phyloP scores from a whole-genome alignment of 2,113 vertebrate species.

The Strix uralensis region DNA sequence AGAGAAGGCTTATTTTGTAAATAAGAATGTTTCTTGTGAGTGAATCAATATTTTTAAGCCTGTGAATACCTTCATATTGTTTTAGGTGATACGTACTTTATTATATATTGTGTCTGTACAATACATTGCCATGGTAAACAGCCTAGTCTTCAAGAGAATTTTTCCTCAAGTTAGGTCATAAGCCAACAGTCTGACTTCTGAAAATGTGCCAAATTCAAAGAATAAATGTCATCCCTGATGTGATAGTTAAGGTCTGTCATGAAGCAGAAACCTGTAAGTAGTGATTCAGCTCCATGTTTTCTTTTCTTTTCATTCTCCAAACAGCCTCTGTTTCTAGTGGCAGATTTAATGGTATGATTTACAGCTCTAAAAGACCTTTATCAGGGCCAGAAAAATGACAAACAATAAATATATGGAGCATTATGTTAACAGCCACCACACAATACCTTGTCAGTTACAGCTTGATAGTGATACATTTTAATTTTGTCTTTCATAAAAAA shows the following conservation, averaged over 20 bases:
- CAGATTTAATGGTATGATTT: slow-evolving; percentile 91
- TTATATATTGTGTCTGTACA: neutral
- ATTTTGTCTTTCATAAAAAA: slow-evolving; percentile 87
- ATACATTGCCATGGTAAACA: neutral
- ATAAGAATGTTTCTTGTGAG: neutral
- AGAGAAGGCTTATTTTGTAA: neutral
- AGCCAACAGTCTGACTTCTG: slow-evolving; percentile 69
- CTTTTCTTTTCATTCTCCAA: slow-evolving; percentile 60
- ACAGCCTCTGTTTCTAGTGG: slow-evolving; percentile 74
- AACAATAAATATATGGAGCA: slow-evolving; percentile 87
- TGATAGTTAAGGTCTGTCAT: slow-evolving; percentile 75
- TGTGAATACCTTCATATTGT: neutral
- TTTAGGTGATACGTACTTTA: neutral
- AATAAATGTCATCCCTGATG: slow-evolving; percentile 79
- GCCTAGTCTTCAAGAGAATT: neutral
- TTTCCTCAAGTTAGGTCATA: slow-evolving; percentile 57
- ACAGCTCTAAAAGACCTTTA: slow-evolving; percentile 76
- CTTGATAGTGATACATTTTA: slow-evolving; percentile 85
- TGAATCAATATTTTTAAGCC: neutral
- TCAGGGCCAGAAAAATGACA: slow-evolving; percentile 87
- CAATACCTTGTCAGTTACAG: slow-evolving; percentile 84
- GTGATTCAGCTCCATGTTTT: slow-evolving; percentile 75
- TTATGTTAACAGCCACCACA: slow-evolving; percentile 79
- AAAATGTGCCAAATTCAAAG: slow-evolving; percentile 73
- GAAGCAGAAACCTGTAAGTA: slow-evolving; percentile 74